Evolutionary conservation across 2,113 vertebrate species (phyloP).

Genomic region (Lagopus leucura): DNA sequence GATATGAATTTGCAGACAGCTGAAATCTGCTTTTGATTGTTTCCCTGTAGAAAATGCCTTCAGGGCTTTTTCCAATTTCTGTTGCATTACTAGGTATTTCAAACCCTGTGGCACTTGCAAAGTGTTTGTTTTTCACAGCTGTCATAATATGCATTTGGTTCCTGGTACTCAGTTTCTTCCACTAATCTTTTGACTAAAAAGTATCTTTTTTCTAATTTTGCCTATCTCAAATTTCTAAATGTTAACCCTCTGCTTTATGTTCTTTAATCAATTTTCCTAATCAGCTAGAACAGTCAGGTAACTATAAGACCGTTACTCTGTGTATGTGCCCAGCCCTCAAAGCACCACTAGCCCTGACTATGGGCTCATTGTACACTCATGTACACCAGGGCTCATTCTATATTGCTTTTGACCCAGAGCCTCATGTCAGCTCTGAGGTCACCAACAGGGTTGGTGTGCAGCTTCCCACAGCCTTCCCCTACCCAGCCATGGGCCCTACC

Average conservation of each 20-base stretch:
- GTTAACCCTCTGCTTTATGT: neutral
- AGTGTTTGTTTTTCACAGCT: neutral
- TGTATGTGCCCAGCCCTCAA: too few relatives aligned
- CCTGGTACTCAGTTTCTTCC: neutral
- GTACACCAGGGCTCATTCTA: accelerated
- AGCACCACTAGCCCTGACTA: neutral
- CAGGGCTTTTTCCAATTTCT: neutral
- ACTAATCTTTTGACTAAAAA: neutral
- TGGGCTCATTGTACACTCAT: too few relatives aligned
- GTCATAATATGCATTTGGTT: neutral
- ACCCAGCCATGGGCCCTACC: accelerated
- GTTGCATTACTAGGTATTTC: neutral
- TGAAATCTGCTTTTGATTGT: neutral
- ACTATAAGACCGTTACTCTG: neutral
- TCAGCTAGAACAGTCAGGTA: neutral
- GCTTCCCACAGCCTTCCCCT: too few relatives aligned
- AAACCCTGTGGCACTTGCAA: neutral
- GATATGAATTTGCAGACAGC: neutral
- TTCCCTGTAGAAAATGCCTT: neutral
- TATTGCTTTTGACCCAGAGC: neutral
- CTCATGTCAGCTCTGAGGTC: accelerated
- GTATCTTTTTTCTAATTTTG: neutral
- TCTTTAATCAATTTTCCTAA: neutral
- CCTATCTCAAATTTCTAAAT: neutral
- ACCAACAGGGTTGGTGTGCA: neutral